Evolutionary conservation across 2,113 vertebrate species (phyloP), one percentile per base, ranked within the genome.

Genomic region (Pseudorasbora parva): DNA sequence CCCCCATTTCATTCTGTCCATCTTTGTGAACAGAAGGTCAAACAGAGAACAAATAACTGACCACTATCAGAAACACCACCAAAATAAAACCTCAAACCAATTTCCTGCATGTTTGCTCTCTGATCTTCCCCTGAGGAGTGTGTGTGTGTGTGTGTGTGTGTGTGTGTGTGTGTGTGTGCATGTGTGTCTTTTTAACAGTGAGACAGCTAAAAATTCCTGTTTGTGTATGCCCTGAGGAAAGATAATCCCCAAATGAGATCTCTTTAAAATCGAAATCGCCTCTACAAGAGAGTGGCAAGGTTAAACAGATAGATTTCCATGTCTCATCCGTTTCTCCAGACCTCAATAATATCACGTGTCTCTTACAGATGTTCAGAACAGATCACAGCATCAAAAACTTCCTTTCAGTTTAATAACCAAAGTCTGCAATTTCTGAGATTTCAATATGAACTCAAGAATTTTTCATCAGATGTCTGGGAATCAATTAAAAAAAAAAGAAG

Each of bases 81-180:
- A 45, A 66, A 59, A 84, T 59, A 79, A 72, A 60, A 87, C 51
- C 81, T 66, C 77, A 85, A 85, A 82, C 76, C 80, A 87, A 83
- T 85, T 87, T 88, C 76, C 75, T 56, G 51, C 49, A 76, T 78
- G 73, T 85, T 76, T 74, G 76, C 78, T 85, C 76, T 77, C 71
- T 23, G 60, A 77, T 85, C 84, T 76, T 66, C 47, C 71, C 81
- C 68, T 41, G 8, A 27, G 76, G 33, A 51, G 12, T 68, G 45
- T 45, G 27, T 56, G 47, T 47, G 17, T 64, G 30, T 25, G 27
- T 57, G 49, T 41, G 17, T 72, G 30, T 43, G 33, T 56, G 9
- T 68, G 45, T 56, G 37, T 49, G 8, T 68, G 45, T 45, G 56
- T 64, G 82, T 43, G 33, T 80, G 8, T 68, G 45, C 33, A 45